phyloP scores from a whole-genome alignment of 2,888 invertebrate species.

The Tholera decimalis region DNA sequence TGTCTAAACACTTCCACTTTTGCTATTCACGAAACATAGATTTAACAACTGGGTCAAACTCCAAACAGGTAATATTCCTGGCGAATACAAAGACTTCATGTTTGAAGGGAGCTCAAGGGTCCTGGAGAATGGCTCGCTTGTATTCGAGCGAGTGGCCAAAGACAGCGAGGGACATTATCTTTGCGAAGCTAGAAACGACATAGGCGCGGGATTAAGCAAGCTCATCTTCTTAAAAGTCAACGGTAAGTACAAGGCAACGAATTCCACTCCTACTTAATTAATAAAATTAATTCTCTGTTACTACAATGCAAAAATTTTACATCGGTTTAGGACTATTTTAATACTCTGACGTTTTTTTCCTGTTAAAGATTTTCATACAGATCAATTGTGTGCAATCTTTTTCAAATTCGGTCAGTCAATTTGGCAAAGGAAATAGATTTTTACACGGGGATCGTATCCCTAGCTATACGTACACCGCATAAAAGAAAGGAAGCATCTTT shows the following conservation, averaged over 20 bases:
- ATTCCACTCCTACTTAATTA: slow-evolving; percentile 32
- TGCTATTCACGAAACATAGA: slow-evolving; percentile 62
- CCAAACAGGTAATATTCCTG: slow-evolving; percentile 91
- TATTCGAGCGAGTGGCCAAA: slow-evolving; percentile 96
- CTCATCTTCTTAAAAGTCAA: slow-evolving; percentile 97
- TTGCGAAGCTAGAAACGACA: slow-evolving; percentile 98
- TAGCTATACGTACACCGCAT: slow-evolving; percentile 68
- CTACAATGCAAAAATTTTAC: slow-evolving; percentile 11
- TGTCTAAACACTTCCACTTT: slow-evolving; percentile 12
- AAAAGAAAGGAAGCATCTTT: slow-evolving; percentile 74
- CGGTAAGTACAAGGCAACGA: slow-evolving; percentile 91
- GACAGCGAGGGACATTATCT: slow-evolving; percentile 97
- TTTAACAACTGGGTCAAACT: slow-evolving; percentile 62
- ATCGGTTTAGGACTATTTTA: slow-evolving; percentile 7
- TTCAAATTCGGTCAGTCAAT: slow-evolving; percentile 58
- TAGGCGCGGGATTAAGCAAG: slow-evolving; percentile 97
- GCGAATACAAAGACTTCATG: slow-evolving; percentile 96
- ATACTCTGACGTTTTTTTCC: slow-evolving; percentile 25
- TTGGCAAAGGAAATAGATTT: slow-evolving; percentile 67
- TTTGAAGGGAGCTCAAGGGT: slow-evolving; percentile 95
- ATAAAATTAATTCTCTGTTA: slow-evolving; percentile 35
- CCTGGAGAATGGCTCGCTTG: slow-evolving; percentile 96
- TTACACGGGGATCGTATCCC: slow-evolving; percentile 59
- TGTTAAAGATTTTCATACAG: slow-evolving; percentile 50
- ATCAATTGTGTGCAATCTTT: slow-evolving; percentile 63